Evolutionary conservation across 2,797 vertebrate species (phyloP), one percentile per base, ranked within the genome.

Genomic region (Denticeps clupeoides): DNA sequence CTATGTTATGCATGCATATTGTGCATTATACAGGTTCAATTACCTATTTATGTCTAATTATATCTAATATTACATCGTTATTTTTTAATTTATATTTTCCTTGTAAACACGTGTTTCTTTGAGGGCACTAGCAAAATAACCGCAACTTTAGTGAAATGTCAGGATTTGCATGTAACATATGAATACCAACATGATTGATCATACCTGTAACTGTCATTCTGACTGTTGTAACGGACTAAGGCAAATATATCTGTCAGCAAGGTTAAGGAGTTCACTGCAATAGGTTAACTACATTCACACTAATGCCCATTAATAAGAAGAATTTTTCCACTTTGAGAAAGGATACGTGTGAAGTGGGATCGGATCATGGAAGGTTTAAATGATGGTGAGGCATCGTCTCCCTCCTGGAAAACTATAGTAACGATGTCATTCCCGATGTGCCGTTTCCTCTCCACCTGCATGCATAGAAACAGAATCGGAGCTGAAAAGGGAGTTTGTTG

Each of bases 301-400:
- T 1, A 5, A 13, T 7, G 26, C 11, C n/a, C n/a, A n/a, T n/a
- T n/a, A n/a, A n/a, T n/a, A n/a, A n/a, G n/a, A n/a, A n/a, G n/a
- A 51, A 24, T 29, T 55, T 12, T 21, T 19, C 26, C 12, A 29
- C 18, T 2, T 25, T 32, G 6, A n/a, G n/a, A n/a, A n/a, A 85
- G 87, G 94, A 97, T 97, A 98, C 95, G 95, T 47, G 95, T 99
- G 69, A 99, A 99, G 78, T 99, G 95, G 46, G 95, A 99, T 51
- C 95, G 89, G 73, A 99, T 99, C 93, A 98, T 98, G 45, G 93
- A 99, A 11, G 93, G 95, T 62, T 97, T 99, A 65, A 98, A 99
- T 56, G 90, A 89, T 1, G 90, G 75, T 16, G 90, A 89, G 10
- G 86, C 80, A n/a, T 96, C 93, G 46, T 96, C 90, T 8, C 93